Evolutionary conservation across 2,888 invertebrate species (phyloP), one percentile per base, ranked within the genome.

Genomic region (Tiphia femorata): DNA sequence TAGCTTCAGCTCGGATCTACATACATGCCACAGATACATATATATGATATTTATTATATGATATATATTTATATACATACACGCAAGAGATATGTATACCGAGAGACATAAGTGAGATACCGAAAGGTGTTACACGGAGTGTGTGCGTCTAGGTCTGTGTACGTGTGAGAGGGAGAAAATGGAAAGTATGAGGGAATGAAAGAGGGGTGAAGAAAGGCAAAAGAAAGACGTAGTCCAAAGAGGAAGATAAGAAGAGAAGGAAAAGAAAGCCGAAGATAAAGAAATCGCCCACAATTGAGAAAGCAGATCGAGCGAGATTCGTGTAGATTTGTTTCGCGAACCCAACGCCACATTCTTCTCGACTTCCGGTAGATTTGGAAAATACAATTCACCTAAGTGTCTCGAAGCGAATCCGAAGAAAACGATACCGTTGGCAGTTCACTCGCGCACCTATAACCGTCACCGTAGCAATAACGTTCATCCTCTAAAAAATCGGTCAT

Each of bases 1-100:
- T 77, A 75, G 79, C 77, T 78, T 77, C 72, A 77, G 67, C 70
- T 70, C 63, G 70, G 63, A 63, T 67, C 52, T 70, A 29, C 30
- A 42, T 42, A 27, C 29, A 19, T 42, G 21, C 42, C 23, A 50
- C 33, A 38, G 16, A 38, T 38, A 23, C 33, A 59, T 67, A 64
- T 67, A 56, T 54, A 59, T 41, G 38, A 56, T 61, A 51, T 54
- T 38, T 38, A 17, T 4, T 38, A 38, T 7, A 38, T 17, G 38
- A 42, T 30, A 35, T 21, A 38, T 40, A 57, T 48, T 21, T 53
- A 33, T 16, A 20, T 40, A 27, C 29, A 21, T 25, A 42, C 42
- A 29, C 19, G 23, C 46, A 50, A 53, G 54, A 51, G 49, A 57
- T 47, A 58, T 44, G 53, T 51, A 52, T 52, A 37, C 51, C 49